Conservation (phyloP, 2,797 vertebrate species). For the Pyrocephalus nanus region DNA sequence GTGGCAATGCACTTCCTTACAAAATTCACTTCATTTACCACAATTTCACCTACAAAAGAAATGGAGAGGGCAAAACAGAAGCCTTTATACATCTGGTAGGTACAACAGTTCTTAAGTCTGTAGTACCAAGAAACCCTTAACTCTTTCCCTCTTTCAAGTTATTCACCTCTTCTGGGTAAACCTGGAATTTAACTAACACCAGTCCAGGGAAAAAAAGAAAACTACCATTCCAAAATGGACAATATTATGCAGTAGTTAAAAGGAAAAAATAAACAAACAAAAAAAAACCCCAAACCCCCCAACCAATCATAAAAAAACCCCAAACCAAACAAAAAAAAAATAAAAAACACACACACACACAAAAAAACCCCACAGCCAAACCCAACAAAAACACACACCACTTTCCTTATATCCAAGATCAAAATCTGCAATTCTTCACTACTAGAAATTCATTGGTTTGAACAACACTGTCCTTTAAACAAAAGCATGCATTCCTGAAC, state of each 20-base stretch:
- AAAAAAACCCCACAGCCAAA: neutral
- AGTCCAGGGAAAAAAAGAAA: neutral
- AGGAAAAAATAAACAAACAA: neutral
- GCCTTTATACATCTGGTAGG: neutral
- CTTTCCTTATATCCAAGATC: neutral
- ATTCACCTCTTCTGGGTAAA: neutral
- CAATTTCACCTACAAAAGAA: conserved; percentile 89
- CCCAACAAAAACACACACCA: neutral
- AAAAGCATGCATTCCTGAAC: neutral
- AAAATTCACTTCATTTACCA: conserved; percentile 97
- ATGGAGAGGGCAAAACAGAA: neutral
- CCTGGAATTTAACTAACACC: neutral
- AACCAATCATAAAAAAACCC: neutral
- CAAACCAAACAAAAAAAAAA: neutral
- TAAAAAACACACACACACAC: neutral
- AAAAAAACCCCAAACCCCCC: neutral
- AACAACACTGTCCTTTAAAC: neutral
- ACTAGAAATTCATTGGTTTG: neutral
- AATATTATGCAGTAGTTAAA: neutral
- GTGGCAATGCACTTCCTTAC: conserved; percentile 94
- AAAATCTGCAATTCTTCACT: neutral
- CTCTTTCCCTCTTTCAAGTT: neutral
- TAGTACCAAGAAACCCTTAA: neutral
- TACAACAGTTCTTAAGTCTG: neutral
- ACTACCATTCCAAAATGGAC: neutral